Evolutionary conservation across 1,140 invertebrate genomes (phyloP).

Genomic region (Euwallacea fornicatus): DNA sequence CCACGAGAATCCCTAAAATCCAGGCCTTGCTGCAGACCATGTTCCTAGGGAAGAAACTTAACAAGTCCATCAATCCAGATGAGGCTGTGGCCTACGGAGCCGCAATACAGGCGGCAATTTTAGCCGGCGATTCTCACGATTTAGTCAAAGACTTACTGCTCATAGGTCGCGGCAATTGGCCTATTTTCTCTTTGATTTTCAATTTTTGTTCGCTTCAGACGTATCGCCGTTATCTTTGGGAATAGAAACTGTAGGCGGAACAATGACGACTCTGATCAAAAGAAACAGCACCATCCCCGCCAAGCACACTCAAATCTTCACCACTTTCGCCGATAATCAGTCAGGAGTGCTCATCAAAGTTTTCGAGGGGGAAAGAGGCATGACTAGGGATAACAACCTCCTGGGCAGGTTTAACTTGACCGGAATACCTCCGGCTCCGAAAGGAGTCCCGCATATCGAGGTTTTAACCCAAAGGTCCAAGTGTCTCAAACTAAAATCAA

Average conservation of each 20-base stretch:
- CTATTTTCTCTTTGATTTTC: neutral
- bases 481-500: too few relatives aligned
- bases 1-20: conserved; percentile 65
- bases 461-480: conserved; percentile 1
- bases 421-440: conserved; percentile 66
- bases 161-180: conserved; percentile 45
- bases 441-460: conserved; percentile 50
- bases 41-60: conserved; percentile 69
- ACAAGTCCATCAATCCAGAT: conserved; percentile 73
- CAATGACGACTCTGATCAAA: conserved; percentile 56
- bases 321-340: conserved; percentile 55
- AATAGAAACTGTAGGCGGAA: conserved; percentile 55
- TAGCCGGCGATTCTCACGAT: conserved; percentile 60
- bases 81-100: conserved; percentile 79
- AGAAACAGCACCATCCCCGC: conserved; percentile 62
- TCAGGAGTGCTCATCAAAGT: conserved; percentile 61
- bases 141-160: conserved; percentile 63
- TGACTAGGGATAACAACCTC: conserved; percentile 71
- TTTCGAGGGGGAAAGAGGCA: conserved; percentile 66
- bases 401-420: conserved; percentile 70
- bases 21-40: conserved; percentile 62
- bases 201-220: conserved; percentile 15
- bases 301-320: conserved; percentile 56
- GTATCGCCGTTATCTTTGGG: conserved; percentile 45
- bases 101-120: conserved; percentile 71